A percentile compares a stretch with the other conserved stretches of the same genome.
phyloP scores from a whole-genome alignment of 2,113 vertebrate genomes.

The Rhabdomys dilectus region DNA sequence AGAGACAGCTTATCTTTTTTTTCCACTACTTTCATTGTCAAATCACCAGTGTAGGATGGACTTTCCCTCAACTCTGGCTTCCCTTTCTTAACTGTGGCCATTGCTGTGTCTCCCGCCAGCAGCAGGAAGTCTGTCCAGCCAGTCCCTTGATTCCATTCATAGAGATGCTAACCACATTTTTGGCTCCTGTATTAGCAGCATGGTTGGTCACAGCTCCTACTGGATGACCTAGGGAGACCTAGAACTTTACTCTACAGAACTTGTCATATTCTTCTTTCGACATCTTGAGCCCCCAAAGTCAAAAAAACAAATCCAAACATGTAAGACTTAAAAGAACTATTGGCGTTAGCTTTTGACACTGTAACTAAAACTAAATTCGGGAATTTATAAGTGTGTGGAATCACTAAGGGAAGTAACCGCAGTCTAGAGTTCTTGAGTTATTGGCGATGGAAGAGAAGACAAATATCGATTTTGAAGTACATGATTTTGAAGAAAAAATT shows the following conservation, averaged over 20 bases:
- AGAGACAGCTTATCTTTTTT: neutral
- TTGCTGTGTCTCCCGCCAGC: fast-evolving
- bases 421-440: neutral
- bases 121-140: neutral
- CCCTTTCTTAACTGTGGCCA: neutral
- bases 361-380: neutral
- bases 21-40: neutral
- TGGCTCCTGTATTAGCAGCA: neutral
- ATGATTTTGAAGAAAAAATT: neutral
- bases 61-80: neutral
- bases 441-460: neutral
- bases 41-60: neutral
- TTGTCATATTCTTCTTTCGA: neutral
- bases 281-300: neutral
- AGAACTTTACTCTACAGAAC: neutral
- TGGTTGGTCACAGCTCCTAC: neutral
- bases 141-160: neutral
- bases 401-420: neutral
- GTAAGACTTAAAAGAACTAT: neutral
- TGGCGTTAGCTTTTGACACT: neutral
- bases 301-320: neutral
- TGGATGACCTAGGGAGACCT: neutral
- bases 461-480: neutral
- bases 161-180: neutral
- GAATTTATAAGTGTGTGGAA: neutral